Base-by-base conservation (phyloP, 2,113 vertebrate species). In the Rhombomys opimus region DNA sequence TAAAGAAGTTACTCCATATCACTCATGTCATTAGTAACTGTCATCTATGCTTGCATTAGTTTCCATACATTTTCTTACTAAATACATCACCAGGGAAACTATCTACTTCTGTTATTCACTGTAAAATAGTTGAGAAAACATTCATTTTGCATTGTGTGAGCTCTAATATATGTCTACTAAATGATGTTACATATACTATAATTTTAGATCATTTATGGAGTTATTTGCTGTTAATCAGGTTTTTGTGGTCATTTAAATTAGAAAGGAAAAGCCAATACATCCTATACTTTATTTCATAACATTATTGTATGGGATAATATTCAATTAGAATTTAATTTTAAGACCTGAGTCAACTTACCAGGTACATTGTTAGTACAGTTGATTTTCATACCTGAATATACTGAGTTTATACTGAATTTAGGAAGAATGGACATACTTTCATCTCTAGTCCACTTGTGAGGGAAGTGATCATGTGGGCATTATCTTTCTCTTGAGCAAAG, bases 271-370 rank as follows among this genome's bases (percentile, higher is more conserved):
- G 8, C 9, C 54, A 72, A 54, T 0, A 52, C 27, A 63, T 25
- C 2, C 20, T 65, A 38, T 10, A 50, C 81, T 87, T 90, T 32
- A 85, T 90, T 94, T 93, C 15, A 89, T 59, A 89, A 57, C 17
- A 68, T 59, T 85, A 46, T 27, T 68, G 1, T 75, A 54, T 86
- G 72, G 72, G 32, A n/a, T 4, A 73, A 54, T 6, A 77, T 84
- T 67, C 72, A 92, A 67, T 9, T 63, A 68, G 30, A 7, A 68
- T 35, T 92, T 90, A 30, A 75, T 75, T 92, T 92, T 75, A 90
- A 95, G 38, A 90, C 54, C 7, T 22, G 41, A 93, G 10, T 86
- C 41, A 75, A 57, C 50, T 80, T 93, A 72, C 11, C 77, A 80
- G 30, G 70, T 93, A n/a, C 41, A 82, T 10, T 88, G 12, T 80